Conservation (phyloP, 2,888 invertebrate genomes). For the Dermolepida albohirtum region DNA sequence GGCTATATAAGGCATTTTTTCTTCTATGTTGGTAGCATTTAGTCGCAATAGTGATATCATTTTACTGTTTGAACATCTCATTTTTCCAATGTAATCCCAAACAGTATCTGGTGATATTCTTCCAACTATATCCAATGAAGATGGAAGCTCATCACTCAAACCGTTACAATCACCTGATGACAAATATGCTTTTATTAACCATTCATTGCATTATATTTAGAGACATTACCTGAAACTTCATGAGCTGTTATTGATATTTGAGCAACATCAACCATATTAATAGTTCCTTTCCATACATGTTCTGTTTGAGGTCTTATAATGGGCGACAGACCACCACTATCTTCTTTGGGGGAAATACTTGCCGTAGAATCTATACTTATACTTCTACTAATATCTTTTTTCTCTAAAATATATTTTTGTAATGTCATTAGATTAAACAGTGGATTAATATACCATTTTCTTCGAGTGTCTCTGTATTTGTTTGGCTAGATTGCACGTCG, state of each 20-base stretch:
- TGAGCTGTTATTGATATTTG: slow-evolving; percentile 87
- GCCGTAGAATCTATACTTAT: slow-evolving; percentile 38
- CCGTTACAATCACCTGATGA: slow-evolving; percentile 74
- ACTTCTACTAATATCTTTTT: slow-evolving; percentile 28
- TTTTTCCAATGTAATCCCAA: slow-evolving; percentile 94
- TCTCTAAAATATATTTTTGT: slow-evolving; percentile 29
- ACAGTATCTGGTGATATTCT: slow-evolving; percentile 90
- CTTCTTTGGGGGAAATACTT: slow-evolving; percentile 39
- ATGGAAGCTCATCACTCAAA: slow-evolving; percentile 79
- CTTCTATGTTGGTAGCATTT: slow-evolving; percentile 84
- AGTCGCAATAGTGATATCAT: slow-evolving; percentile 87
- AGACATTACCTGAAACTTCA: slow-evolving; percentile 70
- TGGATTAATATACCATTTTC: slow-evolving; percentile 24
- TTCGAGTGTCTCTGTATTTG: slow-evolving; percentile 16
- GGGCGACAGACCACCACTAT: slow-evolving; percentile 19
- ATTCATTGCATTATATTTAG: not conserved
- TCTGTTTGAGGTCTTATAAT: slow-evolving; percentile 52
- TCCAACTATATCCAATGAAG: slow-evolving; percentile 88
- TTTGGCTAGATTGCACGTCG: slow-evolving; percentile 48
- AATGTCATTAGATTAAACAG: not conserved
- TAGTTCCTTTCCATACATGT: slow-evolving; percentile 80
- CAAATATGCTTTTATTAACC: slow-evolving; percentile 26
- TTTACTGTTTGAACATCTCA: slow-evolving; percentile 88
- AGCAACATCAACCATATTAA: slow-evolving; percentile 92
- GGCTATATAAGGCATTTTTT: slow-evolving; percentile 85